phyloP scores from a whole-genome alignment of 2,113 vertebrate genomes.

The Hepsetus odoe region DNA sequence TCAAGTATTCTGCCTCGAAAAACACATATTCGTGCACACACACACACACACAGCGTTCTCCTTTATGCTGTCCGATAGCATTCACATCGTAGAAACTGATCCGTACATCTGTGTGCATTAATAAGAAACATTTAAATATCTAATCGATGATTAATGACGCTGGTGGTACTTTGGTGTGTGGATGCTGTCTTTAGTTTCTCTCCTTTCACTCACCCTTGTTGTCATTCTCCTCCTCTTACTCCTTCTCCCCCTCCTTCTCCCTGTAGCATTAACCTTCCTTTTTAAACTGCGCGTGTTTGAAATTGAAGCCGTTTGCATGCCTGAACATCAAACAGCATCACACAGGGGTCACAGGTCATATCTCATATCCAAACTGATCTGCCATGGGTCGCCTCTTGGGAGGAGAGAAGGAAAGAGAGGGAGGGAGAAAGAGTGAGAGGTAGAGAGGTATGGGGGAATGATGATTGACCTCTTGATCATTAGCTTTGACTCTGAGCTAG shows the following conservation, averaged over 20 bases:
- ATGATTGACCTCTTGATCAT: not conserved
- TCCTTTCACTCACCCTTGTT: too few relatives aligned
- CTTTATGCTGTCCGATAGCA: not conserved
- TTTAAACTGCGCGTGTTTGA: not conserved
- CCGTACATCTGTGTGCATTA: too few relatives aligned
- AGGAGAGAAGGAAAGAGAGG: not conserved
- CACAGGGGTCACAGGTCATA: not conserved
- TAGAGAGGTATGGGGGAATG: too few relatives aligned
- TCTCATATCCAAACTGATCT: not conserved
- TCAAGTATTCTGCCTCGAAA: not conserved
- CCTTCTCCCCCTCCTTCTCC: not conserved
- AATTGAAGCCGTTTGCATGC: constrained; percentile 1
- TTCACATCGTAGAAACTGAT: too few relatives aligned
- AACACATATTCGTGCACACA: too few relatives aligned
- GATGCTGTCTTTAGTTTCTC: too few relatives aligned
- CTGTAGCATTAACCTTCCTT: not conserved
- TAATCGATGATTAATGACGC: too few relatives aligned
- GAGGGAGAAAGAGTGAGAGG: not conserved
- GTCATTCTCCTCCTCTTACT: too few relatives aligned
- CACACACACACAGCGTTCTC: not conserved
- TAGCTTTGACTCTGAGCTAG: not conserved
- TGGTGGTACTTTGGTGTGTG: too few relatives aligned
- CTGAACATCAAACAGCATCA: not conserved
- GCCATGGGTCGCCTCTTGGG: not conserved
- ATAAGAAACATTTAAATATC: too few relatives aligned